Base-by-base conservation (phyloP, 2,113 vertebrate genomes). In the Rhegmatorhina hoffmannsi region DNA sequence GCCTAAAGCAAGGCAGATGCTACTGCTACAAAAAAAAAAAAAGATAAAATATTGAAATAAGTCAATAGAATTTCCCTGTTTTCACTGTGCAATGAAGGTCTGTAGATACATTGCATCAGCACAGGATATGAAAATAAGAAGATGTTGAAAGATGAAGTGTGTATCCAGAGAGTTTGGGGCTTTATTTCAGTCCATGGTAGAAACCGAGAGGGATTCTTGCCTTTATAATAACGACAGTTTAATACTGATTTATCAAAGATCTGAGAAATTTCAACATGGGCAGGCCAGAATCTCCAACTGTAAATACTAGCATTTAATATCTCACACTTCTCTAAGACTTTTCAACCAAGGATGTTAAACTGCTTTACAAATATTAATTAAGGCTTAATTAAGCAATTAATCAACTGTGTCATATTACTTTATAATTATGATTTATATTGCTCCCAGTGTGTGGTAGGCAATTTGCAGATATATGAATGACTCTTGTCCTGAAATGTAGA, bases 331-430 rank as follows among this genome's bases (percentile, higher is more conserved):
- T 49, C 33, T 6, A 70, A 75, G 90, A 81, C 88, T 96, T 95
- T 95, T 81, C 90, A 92, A 84, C 90, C 85, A 95, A 92, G 68
- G 79, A 96, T 90, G 76, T 96, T 96, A 90, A 97, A 96, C 82
- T 94, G 95, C 76, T 97, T 96, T 96, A 94, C 95, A 97, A 97
- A 96, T 96, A 97, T 94, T 96, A 96, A 97, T 97, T 96, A 96
- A 96, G 93, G 88, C 93, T 96, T 97, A 97, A 97, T 96, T 96
- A 96, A 97, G 85, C 88, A 95, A 96, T 96, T 96, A 95, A 96
- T 97, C 94, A 96, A 84, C 94, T 96, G 88, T 96, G 87, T 92
- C 94, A 90, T 94, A 95, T 97, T 94, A 95, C 94, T 95, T 97
- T 78, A 87, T 96, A 94, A 96, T 96, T 93, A 90, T 95, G 92